Base-by-base conservation (phyloP, 2,888 invertebrate genomes). In the Caenorhabditis becei region DNA sequence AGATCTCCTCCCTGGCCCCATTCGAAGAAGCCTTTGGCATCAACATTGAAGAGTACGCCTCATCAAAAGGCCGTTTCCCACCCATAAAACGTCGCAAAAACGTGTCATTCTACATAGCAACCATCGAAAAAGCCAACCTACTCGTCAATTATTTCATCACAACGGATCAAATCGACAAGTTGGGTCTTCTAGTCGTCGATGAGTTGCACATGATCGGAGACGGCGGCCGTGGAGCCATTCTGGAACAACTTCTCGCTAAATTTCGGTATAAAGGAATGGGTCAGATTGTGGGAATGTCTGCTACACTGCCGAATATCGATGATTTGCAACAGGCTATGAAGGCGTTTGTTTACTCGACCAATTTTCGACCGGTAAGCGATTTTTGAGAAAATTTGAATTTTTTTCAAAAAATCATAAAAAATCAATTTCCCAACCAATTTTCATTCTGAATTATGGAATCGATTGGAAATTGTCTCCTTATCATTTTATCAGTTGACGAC, bases 211-310 rank as follows among this genome's bases (percentile, higher is more conserved):
- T 98, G 91, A 93, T 98, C 79, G 89, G 97, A 0, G 97, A 97
- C 91, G 93, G 93, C 16, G 94, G 95, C 0, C 93, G 97, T 85
- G 97, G 97, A 1, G 94, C 95, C 1, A 94, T 94, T 1, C 92
- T 98, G 54, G 98, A 98, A 92, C 94, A 94, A 47, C 93, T 95
- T 71, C 92, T 98, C 18, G 94, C 96, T 0, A 97, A 96, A 92
- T 92, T 95, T 2, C 93, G 95, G 91, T 77, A 56, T 44, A 80
- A 77, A 75, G 91, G 92, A 26, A 88, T 94, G 94, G 84, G 83
- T 78, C 97, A 97, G 91, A 94, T 98, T 75, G 94, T 98, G 20
- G 97, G 96, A 24, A 97, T 98, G 97, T 97, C 96, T 92, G 98
- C 98, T 0, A 98, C 98, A 0, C 95, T 98, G 87, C 96, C 96